Base-by-base conservation (phyloP, 2,888 invertebrate genomes). In the Helobdella robusta region DNA sequence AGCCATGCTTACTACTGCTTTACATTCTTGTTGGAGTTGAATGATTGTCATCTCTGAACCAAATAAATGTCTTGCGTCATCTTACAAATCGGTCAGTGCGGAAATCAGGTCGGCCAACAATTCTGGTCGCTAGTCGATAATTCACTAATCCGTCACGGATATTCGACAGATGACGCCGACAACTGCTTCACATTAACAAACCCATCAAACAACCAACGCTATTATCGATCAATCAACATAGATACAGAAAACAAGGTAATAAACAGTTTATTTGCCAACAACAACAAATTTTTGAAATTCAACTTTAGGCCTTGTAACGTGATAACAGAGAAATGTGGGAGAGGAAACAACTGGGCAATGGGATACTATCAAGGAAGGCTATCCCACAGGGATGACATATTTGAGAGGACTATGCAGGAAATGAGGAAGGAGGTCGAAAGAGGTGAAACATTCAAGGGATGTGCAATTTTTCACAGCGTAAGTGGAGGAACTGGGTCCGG, bases 401-500 rank as follows among this genome's bases (percentile, higher is more conserved):
- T 50, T 18, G 66, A 52, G n/a, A 15, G 52, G 35, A 6, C 30
- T 15, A 46, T 50, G 40, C 28, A 34, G 40, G 71, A 72, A 36
- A 63, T 77, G 1, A 70, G 77, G 30, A 74, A 70, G 64, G 77
- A 77, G 66, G 69, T 73, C 25, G 78, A 78, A 68, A 72, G 75
- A 75, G 75, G 59, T 30, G 52, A 59, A 34, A 59, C 6, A n/a
- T 58, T 30, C 50, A 32, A 48, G 32, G 78, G 77, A 2, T 68
- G 73, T 20, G 68, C 78, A 6, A 54, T 78, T 60, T 69, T 75
- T 59, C 78, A 78, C 72, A 78, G 78, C 69, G 68, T 78, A 5
- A 74, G 75, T 67, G 79, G 79, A 5, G 79, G 79, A 1, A 79
- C 79, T 3, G 79, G 79, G 2, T 77, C 78, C 66, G 76, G 78